phyloP scores from a whole-genome alignment of 1,140 invertebrate species.

The Rhysida immarginata region DNA sequence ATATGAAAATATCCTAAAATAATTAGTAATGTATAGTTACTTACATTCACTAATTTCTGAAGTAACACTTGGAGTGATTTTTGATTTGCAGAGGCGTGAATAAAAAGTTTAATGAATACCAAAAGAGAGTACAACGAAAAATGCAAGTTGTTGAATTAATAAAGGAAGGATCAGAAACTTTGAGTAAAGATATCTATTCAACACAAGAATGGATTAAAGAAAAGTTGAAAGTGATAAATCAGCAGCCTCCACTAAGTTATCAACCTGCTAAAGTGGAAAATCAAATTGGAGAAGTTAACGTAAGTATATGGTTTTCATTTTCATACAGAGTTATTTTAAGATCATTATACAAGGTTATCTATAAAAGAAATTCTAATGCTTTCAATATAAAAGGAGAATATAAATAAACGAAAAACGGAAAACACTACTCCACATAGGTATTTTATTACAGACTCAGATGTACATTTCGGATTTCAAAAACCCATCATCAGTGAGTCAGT shows the following conservation, averaged over 20 bases:
- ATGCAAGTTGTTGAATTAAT: slow-evolving; percentile 30
- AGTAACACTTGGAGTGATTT: too few relatives aligned
- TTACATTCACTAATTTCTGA: too few relatives aligned
- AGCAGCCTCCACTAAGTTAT: slow-evolving; percentile 50
- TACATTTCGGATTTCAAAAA: too few relatives aligned
- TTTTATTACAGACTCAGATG: too few relatives aligned
- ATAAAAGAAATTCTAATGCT: too few relatives aligned
- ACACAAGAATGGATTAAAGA: slow-evolving; percentile 61
- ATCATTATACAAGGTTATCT: too few relatives aligned
- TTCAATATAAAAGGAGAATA: too few relatives aligned
- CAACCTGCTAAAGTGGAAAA: slow-evolving; percentile 23
- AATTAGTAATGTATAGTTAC: not conserved
- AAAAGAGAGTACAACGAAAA: slow-evolving; percentile 66
- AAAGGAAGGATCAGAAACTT: slow-evolving; percentile 54
- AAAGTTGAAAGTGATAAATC: slow-evolving; percentile 38
- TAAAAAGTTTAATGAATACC: slow-evolving; percentile 60
- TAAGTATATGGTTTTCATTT: too few relatives aligned
- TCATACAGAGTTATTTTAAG: too few relatives aligned
- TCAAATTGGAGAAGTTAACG: slow-evolving; percentile 20
- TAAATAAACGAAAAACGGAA: too few relatives aligned
- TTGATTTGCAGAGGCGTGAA: slow-evolving; percentile 52
- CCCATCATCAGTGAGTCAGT: too few relatives aligned
- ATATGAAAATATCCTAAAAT: not conserved
- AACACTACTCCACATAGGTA: too few relatives aligned
- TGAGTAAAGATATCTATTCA: slow-evolving; percentile 26